Conservation (phyloP, 2,113 vertebrate genomes). For the Clarias gariepinus region DNA sequence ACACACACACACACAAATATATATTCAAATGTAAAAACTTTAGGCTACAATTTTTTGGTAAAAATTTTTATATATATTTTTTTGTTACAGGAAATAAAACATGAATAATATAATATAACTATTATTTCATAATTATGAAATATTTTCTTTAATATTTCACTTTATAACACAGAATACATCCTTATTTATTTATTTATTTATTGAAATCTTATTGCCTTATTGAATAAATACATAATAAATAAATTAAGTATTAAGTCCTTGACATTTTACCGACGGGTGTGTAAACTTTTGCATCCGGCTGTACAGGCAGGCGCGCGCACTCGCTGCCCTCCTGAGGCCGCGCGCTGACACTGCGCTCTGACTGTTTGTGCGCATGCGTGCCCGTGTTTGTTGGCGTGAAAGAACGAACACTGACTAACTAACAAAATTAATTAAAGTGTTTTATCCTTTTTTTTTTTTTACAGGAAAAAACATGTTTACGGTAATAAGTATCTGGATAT, state of each 20-base stretch:
- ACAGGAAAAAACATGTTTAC: neutral
- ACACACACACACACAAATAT: too few species aligned
- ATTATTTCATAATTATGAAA: neutral
- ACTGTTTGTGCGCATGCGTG: neutral
- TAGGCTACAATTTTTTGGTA: too few species aligned
- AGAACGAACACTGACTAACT: neutral
- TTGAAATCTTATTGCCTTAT: neutral
- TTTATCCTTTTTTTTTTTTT: neutral
- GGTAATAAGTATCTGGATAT: neutral
- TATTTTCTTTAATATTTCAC: too few species aligned
- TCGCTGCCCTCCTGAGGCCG: neutral
- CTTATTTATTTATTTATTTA: neutral
- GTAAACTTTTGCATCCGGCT: neutral
- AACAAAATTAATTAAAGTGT: neutral
- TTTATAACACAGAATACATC: neutral
- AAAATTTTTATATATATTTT: too few species aligned
- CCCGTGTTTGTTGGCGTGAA: neutral
- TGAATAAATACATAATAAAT: neutral
- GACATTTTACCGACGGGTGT: neutral
- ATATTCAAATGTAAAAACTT: too few species aligned
- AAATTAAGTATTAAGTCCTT: neutral
- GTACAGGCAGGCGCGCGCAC: neutral
- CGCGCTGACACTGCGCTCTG: neutral
- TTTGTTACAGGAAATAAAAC: too few species aligned
- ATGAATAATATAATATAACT: neutral